Base-by-base conservation (phyloP, 2,113 vertebrate species). In the Dinomys branickii region DNA sequence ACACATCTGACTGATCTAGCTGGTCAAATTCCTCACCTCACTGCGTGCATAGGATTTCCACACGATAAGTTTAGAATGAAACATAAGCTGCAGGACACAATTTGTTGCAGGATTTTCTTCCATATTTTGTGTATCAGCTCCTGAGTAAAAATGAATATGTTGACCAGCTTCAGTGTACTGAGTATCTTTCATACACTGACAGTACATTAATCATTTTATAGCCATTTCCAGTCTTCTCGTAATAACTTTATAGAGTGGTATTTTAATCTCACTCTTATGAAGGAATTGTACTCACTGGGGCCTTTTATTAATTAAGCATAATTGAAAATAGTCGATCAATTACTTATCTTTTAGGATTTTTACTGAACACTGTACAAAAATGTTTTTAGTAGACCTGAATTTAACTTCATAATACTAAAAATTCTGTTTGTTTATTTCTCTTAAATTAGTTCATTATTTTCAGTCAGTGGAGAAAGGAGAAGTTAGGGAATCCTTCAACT, bases 121-220 rank as follows among this genome's bases (percentile, higher is more conserved):
- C 19, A 86, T 56, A 81, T 14, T 90, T 80, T 84, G 71, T 90
- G 56, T n/a, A 44, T 83, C 20, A 58, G 30, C 52, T n/a, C 20
- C 52, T 54, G 90, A 83, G 78, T 93, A 65, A 91, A 90, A 65
- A 50, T 50, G 86, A 85, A 50, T 73, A 69, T 54, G 54, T 78
- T 54, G 67, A 81, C n/a, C 35, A 86, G 56, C 35, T 91, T 35
- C 28, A 54, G 22, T 56, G 56, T 91, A 71, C 20, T 41, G 5
- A 86, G 35, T 67, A 69, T 11, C 56, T 83, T 87, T 58, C 67
- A 10, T 94, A 17, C 38, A 28, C 65, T n/a, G 56, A 14, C 61
- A 80, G 50, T 92, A 19, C 47, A 71, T 84, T 90, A 30, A 38
- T 78, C 47, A 90, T 38, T 52, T 73, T 83, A 58, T 61, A 58